Evolutionary conservation across 2,888 invertebrate genomes (phyloP).

Genomic region (Exephanes ischioxanthus): DNA sequence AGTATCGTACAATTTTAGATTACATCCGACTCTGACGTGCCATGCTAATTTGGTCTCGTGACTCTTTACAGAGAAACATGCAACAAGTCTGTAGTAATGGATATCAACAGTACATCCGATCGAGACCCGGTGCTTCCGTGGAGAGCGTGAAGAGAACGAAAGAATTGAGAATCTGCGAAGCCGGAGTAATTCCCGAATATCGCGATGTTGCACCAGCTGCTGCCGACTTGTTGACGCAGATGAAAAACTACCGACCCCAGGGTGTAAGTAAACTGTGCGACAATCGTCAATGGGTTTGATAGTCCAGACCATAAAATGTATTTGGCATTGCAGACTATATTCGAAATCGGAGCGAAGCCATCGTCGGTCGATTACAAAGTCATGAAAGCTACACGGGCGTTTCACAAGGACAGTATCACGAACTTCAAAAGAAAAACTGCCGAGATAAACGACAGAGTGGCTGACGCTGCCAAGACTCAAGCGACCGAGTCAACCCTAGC

Average conservation of each 20-base stretch:
- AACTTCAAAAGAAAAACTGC: slow-evolving; percentile 84
- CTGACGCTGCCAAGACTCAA: slow-evolving; percentile 43
- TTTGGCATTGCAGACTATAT: slow-evolving; percentile 90
- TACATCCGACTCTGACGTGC: not conserved
- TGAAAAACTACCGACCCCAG: slow-evolving; percentile 92
- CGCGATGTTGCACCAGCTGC: slow-evolving; percentile 74
- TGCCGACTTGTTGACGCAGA: slow-evolving; percentile 86
- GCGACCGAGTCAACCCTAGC: slow-evolving; percentile 75
- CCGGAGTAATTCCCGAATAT: slow-evolving; percentile 88
- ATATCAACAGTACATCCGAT: slow-evolving; percentile 95
- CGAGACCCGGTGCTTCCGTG: slow-evolving; percentile 94
- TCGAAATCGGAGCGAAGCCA: slow-evolving; percentile 94
- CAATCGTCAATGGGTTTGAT: slow-evolving; percentile 12
- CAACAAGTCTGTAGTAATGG: slow-evolving; percentile 93
- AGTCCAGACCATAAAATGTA: not conserved
- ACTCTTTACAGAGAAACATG: slow-evolving; percentile 86
- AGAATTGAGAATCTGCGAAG: slow-evolving; percentile 86
- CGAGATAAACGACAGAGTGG: slow-evolving; percentile 78
- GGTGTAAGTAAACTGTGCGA: slow-evolving; percentile 86
- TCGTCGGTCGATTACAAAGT: slow-evolving; percentile 92
- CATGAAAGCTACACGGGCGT: slow-evolving; percentile 95
- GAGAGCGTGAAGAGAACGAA: slow-evolving; percentile 96
- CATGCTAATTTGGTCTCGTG: slow-evolving; percentile 45
- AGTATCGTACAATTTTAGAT: slow-evolving; percentile 78
- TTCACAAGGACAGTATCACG: slow-evolving; percentile 88